Conservation (phyloP, 2,797 vertebrate genomes). For the Rhabdomys pumilio region DNA sequence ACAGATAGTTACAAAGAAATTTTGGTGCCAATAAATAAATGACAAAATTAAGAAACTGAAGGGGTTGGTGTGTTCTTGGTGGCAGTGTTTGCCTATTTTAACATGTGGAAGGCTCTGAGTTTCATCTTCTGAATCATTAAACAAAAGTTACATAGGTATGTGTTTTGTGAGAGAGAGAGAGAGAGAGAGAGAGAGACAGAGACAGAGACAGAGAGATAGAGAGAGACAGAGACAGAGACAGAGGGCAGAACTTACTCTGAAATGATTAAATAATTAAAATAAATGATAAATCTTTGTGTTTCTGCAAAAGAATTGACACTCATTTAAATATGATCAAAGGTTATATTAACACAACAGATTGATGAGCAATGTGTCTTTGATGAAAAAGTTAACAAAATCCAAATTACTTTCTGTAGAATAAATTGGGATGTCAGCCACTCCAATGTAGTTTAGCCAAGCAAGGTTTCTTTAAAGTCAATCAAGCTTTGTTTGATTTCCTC, state of each 20-base stretch:
- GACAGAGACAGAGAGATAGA: not conserved
- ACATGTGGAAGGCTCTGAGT: not conserved
- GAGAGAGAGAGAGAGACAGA: too few species aligned
- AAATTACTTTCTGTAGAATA: conserved; percentile 36
- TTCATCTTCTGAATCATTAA: not conserved
- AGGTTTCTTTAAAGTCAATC: not conserved
- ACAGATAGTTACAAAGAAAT: not conserved
- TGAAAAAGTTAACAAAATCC: conserved; percentile 25
- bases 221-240: not conserved
- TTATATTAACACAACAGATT: conserved; percentile 51
- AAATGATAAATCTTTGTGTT: not conserved
- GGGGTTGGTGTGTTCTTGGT: not conserved
- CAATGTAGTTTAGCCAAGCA: not conserved
- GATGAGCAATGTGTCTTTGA: conserved; percentile 11
- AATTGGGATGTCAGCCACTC: not conserved
- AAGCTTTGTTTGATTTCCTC: not conserved
- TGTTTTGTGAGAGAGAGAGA: not conserved
- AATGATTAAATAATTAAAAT: conserved; percentile 24
- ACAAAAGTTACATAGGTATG: not conserved
- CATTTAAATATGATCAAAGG: conserved; percentile 51
- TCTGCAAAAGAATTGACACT: not conserved
- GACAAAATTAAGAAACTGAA: conserved; percentile 2
- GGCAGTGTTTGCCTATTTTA: not conserved
- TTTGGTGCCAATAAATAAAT: not conserved
- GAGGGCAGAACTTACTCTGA: not conserved